A percentile compares a stretch with the other conserved stretches of the same genome.
Conservation (phyloP, 2,113 vertebrate species). For the Silurus meridionalis region DNA sequence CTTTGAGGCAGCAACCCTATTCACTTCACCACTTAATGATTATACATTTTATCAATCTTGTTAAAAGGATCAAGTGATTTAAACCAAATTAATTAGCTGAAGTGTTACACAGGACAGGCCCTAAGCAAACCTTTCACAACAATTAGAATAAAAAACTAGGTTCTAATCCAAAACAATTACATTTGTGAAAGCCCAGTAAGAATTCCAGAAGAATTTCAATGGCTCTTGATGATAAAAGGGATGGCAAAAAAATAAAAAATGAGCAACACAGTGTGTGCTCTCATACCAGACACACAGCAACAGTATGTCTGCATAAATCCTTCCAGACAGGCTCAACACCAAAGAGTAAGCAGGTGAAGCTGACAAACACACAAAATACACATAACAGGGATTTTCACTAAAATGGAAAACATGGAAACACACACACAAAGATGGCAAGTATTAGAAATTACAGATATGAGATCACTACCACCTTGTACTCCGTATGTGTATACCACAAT, state of each 20-base stretch:
- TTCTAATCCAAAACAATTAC: slow-evolving; percentile 13
- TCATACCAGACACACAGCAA: background rate
- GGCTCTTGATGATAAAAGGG: background rate
- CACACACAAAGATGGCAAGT: background rate
- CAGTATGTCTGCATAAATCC: background rate
- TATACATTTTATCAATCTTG: slow-evolving; percentile 53
- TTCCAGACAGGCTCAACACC: background rate
- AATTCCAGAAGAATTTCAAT: background rate
- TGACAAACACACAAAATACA: background rate
- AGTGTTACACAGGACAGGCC: slow-evolving; percentile 44
- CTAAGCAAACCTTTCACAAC: slow-evolving; percentile 12
- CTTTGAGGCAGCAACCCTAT: background rate
- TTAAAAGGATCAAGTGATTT: slow-evolving; percentile 49
- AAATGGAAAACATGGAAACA: background rate
- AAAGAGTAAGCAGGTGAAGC: background rate
- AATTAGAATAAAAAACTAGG: background rate
- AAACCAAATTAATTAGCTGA: slow-evolving; percentile 54
- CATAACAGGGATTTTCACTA: background rate
- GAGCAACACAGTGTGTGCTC: background rate
- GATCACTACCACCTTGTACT: background rate
- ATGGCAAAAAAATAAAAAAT: background rate
- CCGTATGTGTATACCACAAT: slow-evolving; percentile 7
- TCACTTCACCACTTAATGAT: slow-evolving; percentile 26
- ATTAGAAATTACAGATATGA: background rate
- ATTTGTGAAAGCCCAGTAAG: background rate